phyloP scores from a whole-genome alignment of 37 sponge, comb jelly and placozoan genomes.

The Corticium candelabrum region DNA sequence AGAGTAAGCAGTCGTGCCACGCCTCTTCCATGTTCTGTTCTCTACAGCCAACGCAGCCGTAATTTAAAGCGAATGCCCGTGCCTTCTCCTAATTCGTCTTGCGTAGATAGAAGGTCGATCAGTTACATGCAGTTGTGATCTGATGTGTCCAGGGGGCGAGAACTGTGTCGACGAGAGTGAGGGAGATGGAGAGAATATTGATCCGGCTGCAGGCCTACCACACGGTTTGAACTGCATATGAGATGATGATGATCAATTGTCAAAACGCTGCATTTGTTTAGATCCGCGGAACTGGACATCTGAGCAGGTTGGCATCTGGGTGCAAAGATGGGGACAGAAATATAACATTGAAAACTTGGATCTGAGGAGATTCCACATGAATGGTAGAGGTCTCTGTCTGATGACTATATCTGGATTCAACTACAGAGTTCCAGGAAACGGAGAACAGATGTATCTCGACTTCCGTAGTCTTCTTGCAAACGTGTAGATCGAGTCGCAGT shows the following conservation, averaged over 20 bases:
- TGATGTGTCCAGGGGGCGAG: neutral
- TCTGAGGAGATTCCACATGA: neutral
- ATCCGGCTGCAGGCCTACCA: too few relatives aligned
- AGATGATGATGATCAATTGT: too few relatives aligned
- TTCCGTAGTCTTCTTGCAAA: too few relatives aligned
- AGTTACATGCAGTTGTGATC: neutral
- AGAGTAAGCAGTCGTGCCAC: too few relatives aligned
- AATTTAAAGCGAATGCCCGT: neutral
- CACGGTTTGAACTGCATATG: too few relatives aligned
- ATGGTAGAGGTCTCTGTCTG: neutral
- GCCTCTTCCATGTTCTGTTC: too few relatives aligned
- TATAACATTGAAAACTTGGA: neutral
- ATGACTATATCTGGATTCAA: neutral
- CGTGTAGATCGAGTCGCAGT: too few relatives aligned
- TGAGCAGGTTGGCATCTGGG: neutral
- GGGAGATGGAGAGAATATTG: neutral
- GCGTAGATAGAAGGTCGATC: neutral
- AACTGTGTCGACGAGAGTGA: neutral
- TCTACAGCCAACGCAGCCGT: too few relatives aligned
- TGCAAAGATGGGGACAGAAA: neutral
- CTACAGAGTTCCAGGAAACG: neutral
- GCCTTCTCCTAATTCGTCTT: neutral
- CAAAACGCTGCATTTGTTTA: neutral
- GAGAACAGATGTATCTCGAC: too few relatives aligned
- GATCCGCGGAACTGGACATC: neutral